These are phyloP conservation scores for Chloroceryle aenea DNA, from an alignment of 2,113 vertebrate genomes.

Conservation along the genomic window DNA sequence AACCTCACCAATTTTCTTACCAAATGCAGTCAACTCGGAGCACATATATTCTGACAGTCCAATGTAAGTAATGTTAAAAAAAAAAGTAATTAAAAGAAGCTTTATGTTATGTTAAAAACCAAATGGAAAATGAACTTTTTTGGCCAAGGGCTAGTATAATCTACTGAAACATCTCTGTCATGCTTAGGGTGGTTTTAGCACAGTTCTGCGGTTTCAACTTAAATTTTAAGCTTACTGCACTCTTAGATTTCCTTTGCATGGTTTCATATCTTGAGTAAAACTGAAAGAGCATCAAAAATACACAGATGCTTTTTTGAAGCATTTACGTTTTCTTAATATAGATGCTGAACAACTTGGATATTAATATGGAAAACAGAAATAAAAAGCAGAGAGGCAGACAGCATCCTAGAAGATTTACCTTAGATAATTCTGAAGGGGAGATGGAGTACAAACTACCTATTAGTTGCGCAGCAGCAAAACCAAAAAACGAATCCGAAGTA, in stretches of 20 bases:
- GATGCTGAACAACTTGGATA: neutral
- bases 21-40: neutral
- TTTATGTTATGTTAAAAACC: neutral
- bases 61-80: neutral
- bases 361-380: neutral
- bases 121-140: neutral
- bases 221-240: neutral
- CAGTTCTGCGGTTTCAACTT: neutral
- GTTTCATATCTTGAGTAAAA: neutral
- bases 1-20: neutral
- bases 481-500: neutral
- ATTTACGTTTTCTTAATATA: neutral
- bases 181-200: neutral
- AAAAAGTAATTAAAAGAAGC: neutral
- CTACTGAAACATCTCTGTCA: neutral
- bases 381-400: neutral
- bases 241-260: neutral
- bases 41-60: neutral
- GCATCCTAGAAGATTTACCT: neutral
- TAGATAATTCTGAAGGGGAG: neutral
- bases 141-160: neutral
- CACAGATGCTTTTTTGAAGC: neutral
- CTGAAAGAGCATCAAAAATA: neutral
- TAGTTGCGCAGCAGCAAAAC: neutral
- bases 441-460: neutral